Conservation (phyloP, 2,888 invertebrate species). For the Octodonta nipae region DNA sequence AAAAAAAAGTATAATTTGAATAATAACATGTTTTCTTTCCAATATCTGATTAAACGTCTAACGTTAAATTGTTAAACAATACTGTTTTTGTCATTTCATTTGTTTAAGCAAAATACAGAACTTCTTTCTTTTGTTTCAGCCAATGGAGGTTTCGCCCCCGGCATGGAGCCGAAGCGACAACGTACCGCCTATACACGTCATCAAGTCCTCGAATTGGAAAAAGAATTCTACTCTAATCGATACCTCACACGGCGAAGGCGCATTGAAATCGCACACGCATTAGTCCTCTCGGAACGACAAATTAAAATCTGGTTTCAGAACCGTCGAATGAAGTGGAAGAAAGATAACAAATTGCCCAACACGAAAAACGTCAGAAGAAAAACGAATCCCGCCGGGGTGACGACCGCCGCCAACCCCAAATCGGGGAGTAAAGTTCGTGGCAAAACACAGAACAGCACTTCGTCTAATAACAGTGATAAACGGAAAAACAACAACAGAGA, state of each 20-base stretch:
- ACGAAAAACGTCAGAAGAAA: constrained; percentile 64
- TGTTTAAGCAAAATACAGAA: too few relatives aligned
- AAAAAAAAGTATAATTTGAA: too few relatives aligned
- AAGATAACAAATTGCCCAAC: constrained; percentile 78
- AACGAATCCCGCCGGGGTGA: constrained; percentile 60
- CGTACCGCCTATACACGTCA: constrained; percentile 94
- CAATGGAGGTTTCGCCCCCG: constrained; percentile 75
- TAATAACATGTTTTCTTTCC: too few relatives aligned
- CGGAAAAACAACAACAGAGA: constrained; percentile 46
- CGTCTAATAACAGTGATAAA: constrained; percentile 49
- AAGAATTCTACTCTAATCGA: constrained; percentile 95
- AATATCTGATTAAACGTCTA: too few relatives aligned
- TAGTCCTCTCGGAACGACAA: constrained; percentile 83
- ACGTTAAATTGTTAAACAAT: too few relatives aligned
- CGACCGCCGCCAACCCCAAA: constrained; percentile 37
- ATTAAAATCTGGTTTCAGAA: constrained; percentile 85
- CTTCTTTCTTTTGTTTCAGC: too few relatives aligned
- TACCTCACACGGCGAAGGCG: constrained; percentile 88
- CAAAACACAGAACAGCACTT: constrained; percentile 31
- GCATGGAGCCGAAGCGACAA: constrained; percentile 91
- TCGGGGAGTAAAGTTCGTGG: constrained; percentile 31
- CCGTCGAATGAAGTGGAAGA: constrained; percentile 75
- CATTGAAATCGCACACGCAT: constrained; percentile 93
- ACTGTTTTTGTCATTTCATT: too few relatives aligned
- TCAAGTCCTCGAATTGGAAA: constrained; percentile 93